A percentile compares a stretch with the other conserved stretches of the same genome.
Conservation (phyloP, 2,797 vertebrate species). For the Hypotaenidia okinawae region DNA sequence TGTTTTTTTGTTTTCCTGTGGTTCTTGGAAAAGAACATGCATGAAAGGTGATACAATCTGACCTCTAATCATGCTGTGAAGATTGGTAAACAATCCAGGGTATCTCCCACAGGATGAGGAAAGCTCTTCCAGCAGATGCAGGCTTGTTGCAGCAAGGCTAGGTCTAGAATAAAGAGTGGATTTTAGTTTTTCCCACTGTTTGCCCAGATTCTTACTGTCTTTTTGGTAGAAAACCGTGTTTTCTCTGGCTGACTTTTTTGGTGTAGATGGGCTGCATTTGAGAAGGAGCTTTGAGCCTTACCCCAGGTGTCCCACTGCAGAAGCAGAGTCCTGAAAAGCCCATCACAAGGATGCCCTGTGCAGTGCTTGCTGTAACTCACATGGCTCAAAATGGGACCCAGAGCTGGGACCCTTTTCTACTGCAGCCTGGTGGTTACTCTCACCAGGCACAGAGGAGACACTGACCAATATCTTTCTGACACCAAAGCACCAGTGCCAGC, state of each 20-base stretch:
- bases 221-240: neutral
- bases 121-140: neutral
- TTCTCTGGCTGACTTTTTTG: neutral
- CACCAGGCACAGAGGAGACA: neutral
- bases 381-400: neutral
- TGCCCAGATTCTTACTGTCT: neutral
- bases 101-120: neutral
- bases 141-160: neutral
- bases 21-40: neutral
- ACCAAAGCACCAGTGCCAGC: fast-evolving
- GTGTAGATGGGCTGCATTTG: neutral
- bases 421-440: fast-evolving
- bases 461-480: neutral
- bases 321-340: neutral
- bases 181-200: neutral
- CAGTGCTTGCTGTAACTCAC: neutral
- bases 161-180: neutral
- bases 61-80: neutral
- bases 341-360: neutral
- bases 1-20: neutral
- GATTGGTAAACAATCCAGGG: neutral
- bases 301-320: neutral
- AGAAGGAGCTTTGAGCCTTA: neutral
- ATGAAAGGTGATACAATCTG: conserved; percentile 21
- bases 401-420: neutral